Percentiles rank a stretch among this genome's conserved stretches.
These are phyloP conservation scores for Limnephilus rhombicus DNA, from an alignment of 2,888 invertebrate genomes.

Conservation along the genomic window DNA sequence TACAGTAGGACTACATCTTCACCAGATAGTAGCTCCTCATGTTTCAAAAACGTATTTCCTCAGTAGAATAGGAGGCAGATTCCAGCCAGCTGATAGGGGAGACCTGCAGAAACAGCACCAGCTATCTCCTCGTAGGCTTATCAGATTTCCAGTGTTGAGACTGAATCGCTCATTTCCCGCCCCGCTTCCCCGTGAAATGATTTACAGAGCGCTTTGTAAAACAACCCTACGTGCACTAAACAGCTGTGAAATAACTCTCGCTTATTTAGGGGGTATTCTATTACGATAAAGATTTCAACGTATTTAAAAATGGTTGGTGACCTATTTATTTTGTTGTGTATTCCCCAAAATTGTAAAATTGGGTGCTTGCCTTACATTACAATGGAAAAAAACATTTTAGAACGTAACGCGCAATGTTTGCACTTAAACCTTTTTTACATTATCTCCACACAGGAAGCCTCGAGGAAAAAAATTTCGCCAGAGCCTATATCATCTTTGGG, in stretches of 20 bases:
- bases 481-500: too few species aligned
- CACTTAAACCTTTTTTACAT: too few species aligned
- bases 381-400: too few species aligned
- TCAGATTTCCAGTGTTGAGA: constrained; percentile 26
- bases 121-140: constrained; percentile 14
- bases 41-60: constrained; percentile 33
- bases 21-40: neutral
- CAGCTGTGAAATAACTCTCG: constrained; percentile 5
- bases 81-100: neutral
- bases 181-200: constrained; percentile 33
- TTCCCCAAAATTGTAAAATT: too few species aligned
- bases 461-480: too few species aligned
- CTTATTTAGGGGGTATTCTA: neutral
- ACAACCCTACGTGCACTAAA: neutral
- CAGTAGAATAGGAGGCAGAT: neutral
- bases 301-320: neutral
- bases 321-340: too few species aligned
- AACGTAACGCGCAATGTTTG: too few species aligned
- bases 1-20: neutral
- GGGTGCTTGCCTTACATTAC: too few species aligned
- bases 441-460: too few species aligned
- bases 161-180: constrained; percentile 37
- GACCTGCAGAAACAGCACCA: neutral
- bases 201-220: constrained; percentile 34
- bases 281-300: neutral